These are phyloP conservation scores for Agonum fuliginosum DNA, from an alignment of 2,888 invertebrate genomes.

Conservation along the genomic window DNA sequence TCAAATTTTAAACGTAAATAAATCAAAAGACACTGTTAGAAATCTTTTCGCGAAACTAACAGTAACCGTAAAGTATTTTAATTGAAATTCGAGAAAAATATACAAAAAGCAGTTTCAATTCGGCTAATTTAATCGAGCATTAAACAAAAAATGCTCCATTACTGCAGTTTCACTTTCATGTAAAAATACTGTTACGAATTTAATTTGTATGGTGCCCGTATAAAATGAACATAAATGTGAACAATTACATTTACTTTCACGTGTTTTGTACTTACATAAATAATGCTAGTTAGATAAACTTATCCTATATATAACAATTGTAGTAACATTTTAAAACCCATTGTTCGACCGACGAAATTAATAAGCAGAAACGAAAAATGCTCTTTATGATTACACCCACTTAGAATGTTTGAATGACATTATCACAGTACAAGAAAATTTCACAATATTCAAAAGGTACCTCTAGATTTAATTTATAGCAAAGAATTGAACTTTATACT, in stretches of 20 bases:
- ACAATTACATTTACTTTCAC: constrained; percentile 41
- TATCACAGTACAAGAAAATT: too few species aligned
- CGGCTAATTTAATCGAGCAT: neutral
- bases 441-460: too few species aligned
- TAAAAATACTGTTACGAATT: constrained; percentile 30
- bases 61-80: too few species aligned
- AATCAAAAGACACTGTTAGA: too few species aligned
- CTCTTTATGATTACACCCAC: too few species aligned
- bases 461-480: too few species aligned
- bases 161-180: constrained; percentile 31
- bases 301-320: neutral
- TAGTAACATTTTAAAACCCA: neutral
- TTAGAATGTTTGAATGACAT: neutral
- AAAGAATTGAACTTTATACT: too few species aligned
- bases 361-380: too few species aligned
- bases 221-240: neutral
- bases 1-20: too few species aligned
- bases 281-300: neutral
- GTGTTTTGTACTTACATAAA: neutral
- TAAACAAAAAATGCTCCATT: neutral
- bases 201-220: constrained; percentile 24
- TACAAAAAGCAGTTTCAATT: constrained; percentile 10
- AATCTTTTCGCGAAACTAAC: too few species aligned
- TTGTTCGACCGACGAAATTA: neutral
- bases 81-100: constrained; percentile 13